Base-by-base conservation (phyloP, 2,888 invertebrate genomes). In the Standfussiana lucernea region DNA sequence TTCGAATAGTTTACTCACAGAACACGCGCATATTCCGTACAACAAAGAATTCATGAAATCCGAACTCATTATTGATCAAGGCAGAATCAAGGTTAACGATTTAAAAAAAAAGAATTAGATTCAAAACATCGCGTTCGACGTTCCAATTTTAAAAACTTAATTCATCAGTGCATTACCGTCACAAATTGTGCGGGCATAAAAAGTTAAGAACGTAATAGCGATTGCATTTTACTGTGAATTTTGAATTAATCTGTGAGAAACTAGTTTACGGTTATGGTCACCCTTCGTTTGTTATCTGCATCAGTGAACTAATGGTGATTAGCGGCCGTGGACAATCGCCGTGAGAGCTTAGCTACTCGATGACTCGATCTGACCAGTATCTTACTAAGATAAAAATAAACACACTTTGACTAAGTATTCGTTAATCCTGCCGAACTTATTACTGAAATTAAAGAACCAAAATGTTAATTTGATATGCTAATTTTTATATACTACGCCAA, bases 221-320 rank as follows among this genome's bases (percentile, higher is more conserved):
- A 72, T 72, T 84, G 85, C 69, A 77, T 74, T 80, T 78, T 64
- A 61, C 72, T 72, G 73, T 77, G 75, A 84, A 72, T 85, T 80
- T 84, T 64, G 62, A 76, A 75, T 84, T 72, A 75, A 75, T 84
- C 84, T 75, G 86, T 85, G 87, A 72, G 77, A 87, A 85, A 77
- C 75, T 56, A 75, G 87, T 77, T 77, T 74, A 80, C 77, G 70
- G 77, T 72, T 78, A 72, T 86, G 84, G 82, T 89, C 85, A 87
- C 87, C 80, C 87, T 78, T 73, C 69, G 83, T 80, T 88, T 75
- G 85, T 88, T 83, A 84, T 85, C 78, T 77, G 86, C 86, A 83
- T 83, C 90, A 83, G 66, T 83, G 82, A 74, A 71, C 79, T 83
- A 82, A 80, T 83, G 76, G 77, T 75, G 64, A 74, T 73, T 80